These are phyloP conservation scores for Cotesia glomerata DNA, from an alignment of 1,140 invertebrate genomes.

Conservation along the genomic window DNA sequence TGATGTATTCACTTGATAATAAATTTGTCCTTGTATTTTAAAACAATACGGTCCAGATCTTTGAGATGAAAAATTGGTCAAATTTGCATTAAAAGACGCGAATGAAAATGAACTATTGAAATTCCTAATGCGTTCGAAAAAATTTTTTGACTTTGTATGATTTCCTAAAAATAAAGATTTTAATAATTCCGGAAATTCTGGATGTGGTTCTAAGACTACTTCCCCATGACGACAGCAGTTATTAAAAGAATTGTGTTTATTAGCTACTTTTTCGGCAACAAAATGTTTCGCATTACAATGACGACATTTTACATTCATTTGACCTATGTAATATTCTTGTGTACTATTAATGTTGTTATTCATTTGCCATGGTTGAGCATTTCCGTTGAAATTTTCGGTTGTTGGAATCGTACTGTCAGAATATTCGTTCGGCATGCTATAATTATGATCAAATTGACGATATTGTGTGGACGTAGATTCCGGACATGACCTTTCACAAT, in stretches of 20 bases:
- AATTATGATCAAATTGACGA: too few species aligned
- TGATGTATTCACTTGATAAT: not conserved
- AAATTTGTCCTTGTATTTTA: constrained; percentile 16
- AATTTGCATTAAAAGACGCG: constrained; percentile 24
- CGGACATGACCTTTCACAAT: too few species aligned
- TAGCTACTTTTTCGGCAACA: constrained; percentile 6
- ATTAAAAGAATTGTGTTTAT: constrained; percentile 9
- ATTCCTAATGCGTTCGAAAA: constrained; percentile 22
- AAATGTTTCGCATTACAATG: constrained; percentile 24
- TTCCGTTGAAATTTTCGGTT: too few species aligned
- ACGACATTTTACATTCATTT: not conserved
- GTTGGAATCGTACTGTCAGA: too few species aligned
- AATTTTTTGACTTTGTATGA: constrained; percentile 8
- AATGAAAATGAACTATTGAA: constrained; percentile 16
- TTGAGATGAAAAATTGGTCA: constrained; percentile 2
- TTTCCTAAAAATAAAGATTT: constrained; percentile 10
- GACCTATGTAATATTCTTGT: constrained; percentile 2
- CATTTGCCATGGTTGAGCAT: too few species aligned
- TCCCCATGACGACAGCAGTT: constrained; percentile 23
- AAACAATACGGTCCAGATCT: constrained; percentile 16
- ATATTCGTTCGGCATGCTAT: too few species aligned
- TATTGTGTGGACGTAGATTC: too few species aligned
- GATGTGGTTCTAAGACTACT: not conserved
- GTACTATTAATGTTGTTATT: too few species aligned
- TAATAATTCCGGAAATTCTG: not conserved